These are phyloP conservation scores for Ips nitidus DNA, from an alignment of 1,140 invertebrate genomes.

Conservation along the genomic window DNA sequence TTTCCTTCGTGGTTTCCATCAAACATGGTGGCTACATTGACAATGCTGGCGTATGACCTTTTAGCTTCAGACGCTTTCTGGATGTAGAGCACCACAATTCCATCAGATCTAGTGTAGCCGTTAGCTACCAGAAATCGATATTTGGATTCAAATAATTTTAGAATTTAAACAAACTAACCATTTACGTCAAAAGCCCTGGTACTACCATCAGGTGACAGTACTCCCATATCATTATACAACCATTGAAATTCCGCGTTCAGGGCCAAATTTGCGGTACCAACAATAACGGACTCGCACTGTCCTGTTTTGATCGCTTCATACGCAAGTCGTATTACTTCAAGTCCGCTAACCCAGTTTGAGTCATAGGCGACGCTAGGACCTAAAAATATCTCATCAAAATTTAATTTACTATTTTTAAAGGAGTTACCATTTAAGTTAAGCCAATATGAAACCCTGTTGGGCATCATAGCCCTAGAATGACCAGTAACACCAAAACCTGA, in stretches of 20 bases:
- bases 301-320: constrained; percentile 63
- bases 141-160: neutral
- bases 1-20: constrained; percentile 63
- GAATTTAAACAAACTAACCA: constrained; percentile 51
- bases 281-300: constrained; percentile 69
- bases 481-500: constrained; percentile 67
- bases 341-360: constrained; percentile 70
- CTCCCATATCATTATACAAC: constrained; percentile 61
- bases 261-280: constrained; percentile 65
- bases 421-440: constrained; percentile 62
- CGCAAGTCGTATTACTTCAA: constrained; percentile 67
- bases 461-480: constrained; percentile 66
- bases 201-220: constrained; percentile 66
- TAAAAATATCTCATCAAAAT: constrained; percentile 41
- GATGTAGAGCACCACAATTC: constrained; percentile 77
- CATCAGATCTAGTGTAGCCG: constrained; percentile 75
- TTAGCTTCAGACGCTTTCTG: constrained; percentile 80
- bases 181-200: constrained; percentile 71
- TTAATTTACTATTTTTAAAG: neutral
- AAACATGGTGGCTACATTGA: constrained; percentile 63
- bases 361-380: constrained; percentile 73
- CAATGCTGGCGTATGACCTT: constrained; percentile 68
- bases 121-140: constrained; percentile 57
- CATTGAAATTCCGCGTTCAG: constrained; percentile 66
- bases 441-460: constrained; percentile 67